These are phyloP conservation scores for Archips crataeganus DNA, from an alignment of 2,888 invertebrate species.

Conservation along the genomic window DNA sequence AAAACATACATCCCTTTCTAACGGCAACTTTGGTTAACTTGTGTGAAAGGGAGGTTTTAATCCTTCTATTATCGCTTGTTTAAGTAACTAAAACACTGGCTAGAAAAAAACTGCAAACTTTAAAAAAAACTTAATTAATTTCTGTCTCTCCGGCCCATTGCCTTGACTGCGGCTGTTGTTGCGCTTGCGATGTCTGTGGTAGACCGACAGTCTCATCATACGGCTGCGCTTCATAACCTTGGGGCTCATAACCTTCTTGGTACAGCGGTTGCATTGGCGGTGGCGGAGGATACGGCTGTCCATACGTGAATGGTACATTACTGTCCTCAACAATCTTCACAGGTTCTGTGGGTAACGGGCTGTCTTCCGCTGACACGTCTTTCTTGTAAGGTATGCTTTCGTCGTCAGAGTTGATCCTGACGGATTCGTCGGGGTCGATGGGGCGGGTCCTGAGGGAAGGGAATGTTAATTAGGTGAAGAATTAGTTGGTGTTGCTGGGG, in stretches of 20 bases:
- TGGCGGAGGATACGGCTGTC: conserved; percentile 48
- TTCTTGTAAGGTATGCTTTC: conserved; percentile 83
- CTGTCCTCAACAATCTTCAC: conserved; percentile 62
- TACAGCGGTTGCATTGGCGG: conserved; percentile 40
- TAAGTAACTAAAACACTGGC: not conserved
- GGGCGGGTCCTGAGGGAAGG: conserved; percentile 59
- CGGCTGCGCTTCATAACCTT: conserved; percentile 43
- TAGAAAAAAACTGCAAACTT: conserved; percentile 19
- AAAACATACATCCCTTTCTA: not conserved
- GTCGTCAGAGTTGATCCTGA: conserved; percentile 77
- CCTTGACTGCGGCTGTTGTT: conserved; percentile 46
- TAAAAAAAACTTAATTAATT: conserved; percentile 64
- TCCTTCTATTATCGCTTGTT: not conserved
- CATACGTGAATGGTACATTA: conserved; percentile 59
- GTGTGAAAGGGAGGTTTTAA: not conserved
- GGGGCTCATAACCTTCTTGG: conserved; percentile 23
- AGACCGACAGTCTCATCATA: conserved; percentile 45
- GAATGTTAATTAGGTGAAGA: conserved; percentile 36
- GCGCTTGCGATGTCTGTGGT: conserved; percentile 37
- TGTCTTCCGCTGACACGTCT: conserved; percentile 68
- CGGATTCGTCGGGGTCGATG: conserved; percentile 77
- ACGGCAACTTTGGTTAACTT: not conserved
- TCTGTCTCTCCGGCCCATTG: conserved; percentile 78
- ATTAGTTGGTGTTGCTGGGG: conserved; percentile 26
- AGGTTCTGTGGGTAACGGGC: conserved; percentile 71